These are phyloP conservation scores for Himalopsyche anomala DNA, from an alignment of 2,888 invertebrate species.

Conservation along the genomic window DNA sequence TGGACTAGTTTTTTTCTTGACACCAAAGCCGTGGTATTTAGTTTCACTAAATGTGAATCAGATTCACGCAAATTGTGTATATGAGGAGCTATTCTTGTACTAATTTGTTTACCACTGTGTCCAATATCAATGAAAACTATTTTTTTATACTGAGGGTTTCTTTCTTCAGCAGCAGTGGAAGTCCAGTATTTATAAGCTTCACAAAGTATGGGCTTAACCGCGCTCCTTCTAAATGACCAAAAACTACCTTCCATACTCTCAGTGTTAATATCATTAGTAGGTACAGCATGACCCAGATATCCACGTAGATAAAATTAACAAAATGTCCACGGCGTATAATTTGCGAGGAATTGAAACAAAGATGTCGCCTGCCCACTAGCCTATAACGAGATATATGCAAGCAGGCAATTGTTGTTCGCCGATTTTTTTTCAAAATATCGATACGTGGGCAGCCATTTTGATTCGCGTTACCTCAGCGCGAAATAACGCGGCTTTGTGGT, in stretches of 20 bases:
- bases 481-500: conserved; percentile 27
- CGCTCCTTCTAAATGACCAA: too few species aligned
- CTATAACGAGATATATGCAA: conserved; percentile 35
- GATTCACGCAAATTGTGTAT: too few species aligned
- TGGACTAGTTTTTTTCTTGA: too few species aligned
- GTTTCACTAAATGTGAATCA: too few species aligned
- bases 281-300: conserved; percentile 37
- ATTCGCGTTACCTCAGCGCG: conserved; percentile 37
- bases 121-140: too few species aligned
- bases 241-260: not conserved
- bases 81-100: too few species aligned
- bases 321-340: conserved; percentile 38
- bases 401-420: conserved; percentile 34
- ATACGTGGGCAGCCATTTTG: conserved; percentile 35
- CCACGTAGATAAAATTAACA: conserved; percentile 33
- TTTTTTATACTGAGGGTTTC: too few species aligned
- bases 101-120: too few species aligned
- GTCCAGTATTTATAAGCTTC: too few species aligned
- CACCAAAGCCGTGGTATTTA: too few species aligned
- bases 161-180: too few species aligned
- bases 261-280: conserved; percentile 31
- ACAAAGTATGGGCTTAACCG: too few species aligned
- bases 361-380: conserved; percentile 39
- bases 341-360: conserved; percentile 42
- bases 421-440: conserved; percentile 36